These are phyloP conservation scores for Pseudomyrmex pallidus DNA, from an alignment of 1,140 invertebrate species.

Conservation along the genomic window DNA sequence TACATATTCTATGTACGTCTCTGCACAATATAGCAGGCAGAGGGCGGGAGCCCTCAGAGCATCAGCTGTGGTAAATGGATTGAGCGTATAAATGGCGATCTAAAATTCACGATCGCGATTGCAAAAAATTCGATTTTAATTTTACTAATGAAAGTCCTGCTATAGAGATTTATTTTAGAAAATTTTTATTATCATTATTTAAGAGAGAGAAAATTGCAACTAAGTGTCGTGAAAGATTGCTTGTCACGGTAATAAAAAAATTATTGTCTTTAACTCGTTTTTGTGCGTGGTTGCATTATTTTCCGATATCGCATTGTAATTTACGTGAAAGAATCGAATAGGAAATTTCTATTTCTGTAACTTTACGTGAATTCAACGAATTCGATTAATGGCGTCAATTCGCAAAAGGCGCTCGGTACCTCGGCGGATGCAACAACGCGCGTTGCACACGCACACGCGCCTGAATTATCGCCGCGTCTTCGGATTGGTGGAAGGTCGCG, in stretches of 20 bases:
- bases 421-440: slow-evolving; percentile 25
- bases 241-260: neutral
- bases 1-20: slow-evolving; percentile 46
- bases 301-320: neutral
- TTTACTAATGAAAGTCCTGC: neutral
- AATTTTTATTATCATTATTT: neutral
- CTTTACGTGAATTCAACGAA: neutral
- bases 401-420: neutral
- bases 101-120: slow-evolving; percentile 65
- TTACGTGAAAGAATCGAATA: neutral
- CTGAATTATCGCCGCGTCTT: slow-evolving; percentile 44
- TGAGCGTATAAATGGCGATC: slow-evolving; percentile 77
- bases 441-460: slow-evolving; percentile 21
- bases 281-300: neutral
- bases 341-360: neutral
- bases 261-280: neutral
- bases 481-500: slow-evolving; percentile 34
- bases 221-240: neutral
- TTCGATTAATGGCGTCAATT: neutral
- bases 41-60: slow-evolving; percentile 66
- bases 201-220: neutral
- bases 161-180: neutral
- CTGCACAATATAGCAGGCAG: slow-evolving; percentile 60
- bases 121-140: neutral
- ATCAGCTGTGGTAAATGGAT: slow-evolving; percentile 71